Conservation (phyloP, 2,888 invertebrate species). For the Liopterus haemorrhoidalis region DNA sequence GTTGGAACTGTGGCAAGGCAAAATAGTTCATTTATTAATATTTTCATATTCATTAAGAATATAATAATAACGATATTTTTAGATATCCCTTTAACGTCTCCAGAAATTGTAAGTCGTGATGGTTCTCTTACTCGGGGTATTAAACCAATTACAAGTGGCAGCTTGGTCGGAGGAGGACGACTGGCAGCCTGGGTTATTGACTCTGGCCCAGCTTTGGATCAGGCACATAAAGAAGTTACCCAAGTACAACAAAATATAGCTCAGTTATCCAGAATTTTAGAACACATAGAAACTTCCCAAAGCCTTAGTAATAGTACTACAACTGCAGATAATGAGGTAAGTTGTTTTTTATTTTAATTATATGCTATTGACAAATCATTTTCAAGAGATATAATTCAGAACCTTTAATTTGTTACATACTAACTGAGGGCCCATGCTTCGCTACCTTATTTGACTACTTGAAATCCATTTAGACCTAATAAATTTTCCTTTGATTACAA, state of each 20-base stretch:
- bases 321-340: slow-evolving; percentile 19
- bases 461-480: no score
- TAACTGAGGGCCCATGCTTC: no score
- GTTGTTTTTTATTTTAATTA: no score
- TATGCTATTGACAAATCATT: no score
- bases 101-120: slow-evolving; percentile 44
- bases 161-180: slow-evolving; percentile 46
- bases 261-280: slow-evolving; percentile 59
- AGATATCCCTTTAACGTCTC: slow-evolving; percentile 48
- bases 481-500: no score
- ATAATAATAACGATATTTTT: slow-evolving; percentile 35
- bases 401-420: no score
- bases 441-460: no score
- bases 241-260: slow-evolving; percentile 64
- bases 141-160: slow-evolving; percentile 36
- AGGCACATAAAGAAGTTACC: slow-evolving; percentile 58
- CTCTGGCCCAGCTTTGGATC: slow-evolving; percentile 57
- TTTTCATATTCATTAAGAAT: no score
- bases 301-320: slow-evolving; percentile 10
- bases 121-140: slow-evolving; percentile 44
- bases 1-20: no score
- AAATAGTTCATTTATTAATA: no score
- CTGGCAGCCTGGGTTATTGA: slow-evolving; percentile 64
- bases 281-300: slow-evolving; percentile 47
- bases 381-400: no score